Evolutionary conservation across 2,888 invertebrate genomes (phyloP).

Genomic region (Chelonus formosanus): DNA sequence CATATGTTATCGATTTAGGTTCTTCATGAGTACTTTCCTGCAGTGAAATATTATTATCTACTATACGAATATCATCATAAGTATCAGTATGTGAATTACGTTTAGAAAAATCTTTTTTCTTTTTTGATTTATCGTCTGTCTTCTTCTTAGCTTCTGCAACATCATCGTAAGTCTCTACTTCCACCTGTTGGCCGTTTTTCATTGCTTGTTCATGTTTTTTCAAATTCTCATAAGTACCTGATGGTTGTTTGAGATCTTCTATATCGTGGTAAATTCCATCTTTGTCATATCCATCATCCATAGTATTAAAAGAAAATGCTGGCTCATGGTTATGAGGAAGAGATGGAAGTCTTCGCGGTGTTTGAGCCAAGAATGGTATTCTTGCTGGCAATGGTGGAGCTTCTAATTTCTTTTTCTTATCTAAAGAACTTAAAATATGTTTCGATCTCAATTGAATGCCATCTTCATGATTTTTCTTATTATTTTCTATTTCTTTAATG

Average conservation of each 20-base stretch:
- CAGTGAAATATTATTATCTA: background rate
- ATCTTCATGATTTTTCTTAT: background rate
- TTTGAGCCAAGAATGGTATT: slow-evolving; percentile 33
- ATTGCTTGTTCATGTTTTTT: slow-evolving; percentile 23
- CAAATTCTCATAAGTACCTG: slow-evolving; percentile 48
- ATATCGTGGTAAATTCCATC: slow-evolving; percentile 59
- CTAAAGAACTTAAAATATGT: background rate
- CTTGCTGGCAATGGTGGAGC: slow-evolving; percentile 50
- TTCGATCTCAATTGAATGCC: slow-evolving; percentile 2
- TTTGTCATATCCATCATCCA: slow-evolving; percentile 52
- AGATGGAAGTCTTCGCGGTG: slow-evolving; percentile 47
- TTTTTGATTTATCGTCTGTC: background rate
- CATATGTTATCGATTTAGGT: slow-evolving; percentile 38
- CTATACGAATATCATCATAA: slow-evolving; percentile 48
- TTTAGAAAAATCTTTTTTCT: background rate
- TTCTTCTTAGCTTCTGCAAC: background rate
- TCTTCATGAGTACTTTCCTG: slow-evolving; percentile 4
- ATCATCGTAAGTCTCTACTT: slow-evolving; percentile 39
- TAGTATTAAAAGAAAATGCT: slow-evolving; percentile 30
- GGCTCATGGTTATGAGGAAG: slow-evolving; percentile 43
- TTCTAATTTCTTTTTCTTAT: background rate
- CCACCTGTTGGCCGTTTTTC: slow-evolving; percentile 22
- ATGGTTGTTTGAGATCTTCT: slow-evolving; percentile 51
- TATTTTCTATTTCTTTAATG: background rate
- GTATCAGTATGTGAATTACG: slow-evolving; percentile 30